A percentile compares a stretch with the other conserved stretches of the same genome.
Conservation (phyloP, 2,113 vertebrate species). For the Callipepla californica region DNA sequence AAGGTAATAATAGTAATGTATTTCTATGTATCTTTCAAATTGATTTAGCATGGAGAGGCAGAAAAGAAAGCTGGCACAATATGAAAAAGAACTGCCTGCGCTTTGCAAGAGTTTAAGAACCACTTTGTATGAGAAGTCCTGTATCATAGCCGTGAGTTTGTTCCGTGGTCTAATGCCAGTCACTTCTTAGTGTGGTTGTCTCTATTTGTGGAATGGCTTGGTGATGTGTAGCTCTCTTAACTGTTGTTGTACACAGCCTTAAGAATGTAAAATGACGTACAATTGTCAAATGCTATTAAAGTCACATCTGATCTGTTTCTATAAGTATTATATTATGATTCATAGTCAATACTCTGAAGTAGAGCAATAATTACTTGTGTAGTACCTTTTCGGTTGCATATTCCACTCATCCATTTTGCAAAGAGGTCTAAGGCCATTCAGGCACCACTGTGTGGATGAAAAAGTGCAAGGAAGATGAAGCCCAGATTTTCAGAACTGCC, state of each 20-base stretch:
- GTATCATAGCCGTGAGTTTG: slow-evolving; percentile 30
- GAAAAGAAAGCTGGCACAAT: neutral
- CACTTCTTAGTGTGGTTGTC: neutral
- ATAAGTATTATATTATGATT: neutral
- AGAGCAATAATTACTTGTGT: neutral
- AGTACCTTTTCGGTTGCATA: neutral
- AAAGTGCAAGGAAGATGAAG: neutral
- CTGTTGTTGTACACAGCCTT: neutral
- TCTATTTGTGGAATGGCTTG: neutral
- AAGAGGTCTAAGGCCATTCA: neutral
- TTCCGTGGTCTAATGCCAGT: neutral
- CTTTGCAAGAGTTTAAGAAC: neutral
- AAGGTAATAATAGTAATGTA: neutral
- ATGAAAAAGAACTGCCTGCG: neutral
- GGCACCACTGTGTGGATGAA: neutral
- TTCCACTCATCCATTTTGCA: neutral
- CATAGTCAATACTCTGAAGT: neutral
- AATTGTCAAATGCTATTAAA: neutral
- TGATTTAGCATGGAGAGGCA: neutral
- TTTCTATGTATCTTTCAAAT: neutral
- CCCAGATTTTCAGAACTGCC: neutral
- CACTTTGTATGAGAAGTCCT: slow-evolving; percentile 23
- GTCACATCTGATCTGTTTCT: neutral
- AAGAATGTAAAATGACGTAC: neutral
- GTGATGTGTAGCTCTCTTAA: neutral